Conservation (phyloP, 2,113 vertebrate genomes). For the Engraulis encrasicolus region DNA sequence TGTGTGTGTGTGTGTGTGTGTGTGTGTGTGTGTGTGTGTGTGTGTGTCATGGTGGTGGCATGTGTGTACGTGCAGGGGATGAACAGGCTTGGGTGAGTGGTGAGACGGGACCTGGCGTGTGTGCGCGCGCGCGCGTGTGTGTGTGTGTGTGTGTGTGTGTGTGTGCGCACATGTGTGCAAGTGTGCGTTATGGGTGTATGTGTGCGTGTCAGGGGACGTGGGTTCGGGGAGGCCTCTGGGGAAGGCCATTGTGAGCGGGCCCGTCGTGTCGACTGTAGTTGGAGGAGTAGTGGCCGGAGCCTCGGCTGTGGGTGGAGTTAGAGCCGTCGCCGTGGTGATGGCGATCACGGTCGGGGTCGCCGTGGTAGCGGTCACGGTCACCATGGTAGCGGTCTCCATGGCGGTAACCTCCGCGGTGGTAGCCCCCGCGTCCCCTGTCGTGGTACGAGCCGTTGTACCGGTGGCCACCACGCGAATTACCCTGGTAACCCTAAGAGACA, state of each 20-base stretch:
- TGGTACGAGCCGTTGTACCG: conserved; percentile 71
- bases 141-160: background rate
- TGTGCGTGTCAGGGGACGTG: conserved; percentile 70
- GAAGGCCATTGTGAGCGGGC: conserved; percentile 75
- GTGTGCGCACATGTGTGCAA: conserved; percentile 44
- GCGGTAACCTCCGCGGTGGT: no score
- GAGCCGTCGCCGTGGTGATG: conserved; percentile 36
- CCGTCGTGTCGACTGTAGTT: conserved; percentile 61
- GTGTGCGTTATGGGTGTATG: conserved; percentile 38
- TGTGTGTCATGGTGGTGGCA: no score
- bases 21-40: background rate
- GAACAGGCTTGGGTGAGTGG: background rate
- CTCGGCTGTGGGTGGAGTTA: conserved; percentile 54
- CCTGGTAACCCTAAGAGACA: conserved; percentile 76
- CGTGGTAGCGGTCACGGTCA: conserved; percentile 55
- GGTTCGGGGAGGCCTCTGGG: conserved; percentile 83
- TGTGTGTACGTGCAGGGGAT: background rate
- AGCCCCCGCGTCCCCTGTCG: conserved; percentile 72
- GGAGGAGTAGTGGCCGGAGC: conserved; percentile 55
- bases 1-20: background rate
- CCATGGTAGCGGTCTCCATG: conserved; percentile 67
- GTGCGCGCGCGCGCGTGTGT: conserved; percentile 44
- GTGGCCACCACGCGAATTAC: conserved; percentile 71
- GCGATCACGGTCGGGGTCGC: conserved; percentile 55
- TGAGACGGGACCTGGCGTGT: background rate